Evolutionary conservation across 2,797 vertebrate species (phyloP).

Genomic region (Anisognathus igniventris): DNA sequence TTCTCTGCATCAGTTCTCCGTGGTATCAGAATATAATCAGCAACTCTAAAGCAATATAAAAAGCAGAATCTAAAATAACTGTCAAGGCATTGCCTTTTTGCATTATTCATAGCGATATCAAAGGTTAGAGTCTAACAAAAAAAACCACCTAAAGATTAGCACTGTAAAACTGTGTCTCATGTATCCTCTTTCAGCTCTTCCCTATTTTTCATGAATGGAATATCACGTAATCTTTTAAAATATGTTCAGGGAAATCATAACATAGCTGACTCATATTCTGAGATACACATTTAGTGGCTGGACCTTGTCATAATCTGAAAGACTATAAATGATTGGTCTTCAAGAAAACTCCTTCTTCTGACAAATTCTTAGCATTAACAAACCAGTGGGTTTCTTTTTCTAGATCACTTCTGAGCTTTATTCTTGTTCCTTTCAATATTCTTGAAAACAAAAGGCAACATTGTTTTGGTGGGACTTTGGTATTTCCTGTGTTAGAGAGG

Average conservation of each 20-base stretch:
- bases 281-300: not conserved
- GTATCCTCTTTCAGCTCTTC: not conserved
- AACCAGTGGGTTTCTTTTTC: not conserved
- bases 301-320: not conserved
- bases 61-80: not conserved
- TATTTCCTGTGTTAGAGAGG: not conserved
- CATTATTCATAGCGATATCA: not conserved
- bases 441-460: not conserved
- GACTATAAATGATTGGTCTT: not conserved
- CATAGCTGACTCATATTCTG: not conserved
- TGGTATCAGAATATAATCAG: not conserved
- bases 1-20: not conserved
- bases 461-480: not conserved
- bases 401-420: not conserved
- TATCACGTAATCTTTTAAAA: not conserved
- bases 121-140: not conserved
- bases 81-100: not conserved
- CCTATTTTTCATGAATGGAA: not conserved
- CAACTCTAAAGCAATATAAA: not conserved
- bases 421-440: not conserved
- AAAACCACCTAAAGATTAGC: fast-evolving
- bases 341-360: not conserved
- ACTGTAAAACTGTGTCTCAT: not conserved
- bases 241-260: not conserved
- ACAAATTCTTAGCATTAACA: not conserved